Evolutionary conservation across 2,797 vertebrate species (phyloP).

Genomic region (Phataginus tricuspis): DNA sequence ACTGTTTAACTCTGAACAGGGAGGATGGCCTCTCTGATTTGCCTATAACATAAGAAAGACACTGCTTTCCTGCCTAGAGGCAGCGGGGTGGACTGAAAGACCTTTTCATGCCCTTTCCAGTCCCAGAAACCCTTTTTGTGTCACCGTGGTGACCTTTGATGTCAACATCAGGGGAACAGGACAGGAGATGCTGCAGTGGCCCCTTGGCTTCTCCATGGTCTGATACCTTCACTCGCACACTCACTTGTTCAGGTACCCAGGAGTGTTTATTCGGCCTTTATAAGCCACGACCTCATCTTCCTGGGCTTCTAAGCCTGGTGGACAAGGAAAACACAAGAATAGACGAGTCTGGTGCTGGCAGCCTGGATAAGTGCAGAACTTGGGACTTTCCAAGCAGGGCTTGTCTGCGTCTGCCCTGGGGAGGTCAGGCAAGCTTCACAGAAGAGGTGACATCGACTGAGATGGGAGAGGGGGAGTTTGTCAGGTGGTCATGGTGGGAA

Average conservation of each 20-base stretch:
- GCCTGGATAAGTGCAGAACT: rapidly evolving
- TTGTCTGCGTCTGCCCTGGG: background rate
- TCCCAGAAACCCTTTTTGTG: background rate
- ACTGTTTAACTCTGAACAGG: background rate
- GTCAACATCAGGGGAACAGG: background rate
- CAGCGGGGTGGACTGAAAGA: background rate
- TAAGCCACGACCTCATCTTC: background rate
- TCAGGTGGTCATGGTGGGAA: background rate
- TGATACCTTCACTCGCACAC: rapidly evolving
- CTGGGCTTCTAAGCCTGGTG: rapidly evolving
- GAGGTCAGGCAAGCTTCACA: background rate
- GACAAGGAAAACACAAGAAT: background rate
- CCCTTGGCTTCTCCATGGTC: background rate
- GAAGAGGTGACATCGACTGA: background rate
- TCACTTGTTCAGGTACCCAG: too few species aligned
- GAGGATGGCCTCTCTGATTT: background rate
- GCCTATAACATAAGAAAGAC: background rate
- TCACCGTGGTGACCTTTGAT: background rate
- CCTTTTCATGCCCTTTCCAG: background rate
- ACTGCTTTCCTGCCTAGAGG: background rate
- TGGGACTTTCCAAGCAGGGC: rapidly evolving
- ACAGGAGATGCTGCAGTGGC: rapidly evolving
- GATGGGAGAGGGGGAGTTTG: background rate
- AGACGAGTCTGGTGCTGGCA: rapidly evolving
- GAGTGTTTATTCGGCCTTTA: too few species aligned